Base-by-base conservation (phyloP, 2,888 invertebrate species). In the Rhamphomyia laevipes region DNA sequence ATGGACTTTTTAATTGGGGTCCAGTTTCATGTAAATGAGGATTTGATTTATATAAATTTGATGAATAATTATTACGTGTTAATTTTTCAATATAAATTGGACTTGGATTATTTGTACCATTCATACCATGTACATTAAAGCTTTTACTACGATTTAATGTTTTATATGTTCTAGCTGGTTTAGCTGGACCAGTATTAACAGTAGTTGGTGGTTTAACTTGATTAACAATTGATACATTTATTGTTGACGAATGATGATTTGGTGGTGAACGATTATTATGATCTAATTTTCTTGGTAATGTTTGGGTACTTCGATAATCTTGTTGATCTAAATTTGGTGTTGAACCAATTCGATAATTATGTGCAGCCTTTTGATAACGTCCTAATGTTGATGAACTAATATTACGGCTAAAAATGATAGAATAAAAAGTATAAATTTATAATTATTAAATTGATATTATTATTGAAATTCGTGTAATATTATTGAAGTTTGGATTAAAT, bases 91-190 rank as follows among this genome's bases (percentile, higher is more conserved):
- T 59, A 58, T 68, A 58, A 53, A 66, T 68, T 54, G 70, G 69
- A 63, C 67, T 68, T 59, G 70, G 69, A 60, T 73, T 73, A 48
- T 72, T 74, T 53, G 69, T 70, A 43, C 70, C 70, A 45, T 71
- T 71, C 63, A 71, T 62, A 51, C 80, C 82, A 60, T 87, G 84
- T 58, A 86, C 83, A 74, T 86, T 88, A 73, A 89, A 86, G 67
- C 88, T 88, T 70, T 89, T 86, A 70, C 88, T 88, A 51, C 89
- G 76, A 52, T 83, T 80, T 40, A 89, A 72, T 18, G 84, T 80
- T 12, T 64, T 61, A 70, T 86, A 86, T 40, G 85, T 82, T 58
- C 87, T 74, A 31, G 86, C 86, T 10, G 88, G 88, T 64, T 88
- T 88, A 0, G 80, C 80, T 0, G 86, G 86, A 7, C 81, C 82